These are phyloP conservation scores for Ceratoteleas bidentatus DNA, from an alignment of 1,140 invertebrate genomes.

Conservation along the genomic window DNA sequence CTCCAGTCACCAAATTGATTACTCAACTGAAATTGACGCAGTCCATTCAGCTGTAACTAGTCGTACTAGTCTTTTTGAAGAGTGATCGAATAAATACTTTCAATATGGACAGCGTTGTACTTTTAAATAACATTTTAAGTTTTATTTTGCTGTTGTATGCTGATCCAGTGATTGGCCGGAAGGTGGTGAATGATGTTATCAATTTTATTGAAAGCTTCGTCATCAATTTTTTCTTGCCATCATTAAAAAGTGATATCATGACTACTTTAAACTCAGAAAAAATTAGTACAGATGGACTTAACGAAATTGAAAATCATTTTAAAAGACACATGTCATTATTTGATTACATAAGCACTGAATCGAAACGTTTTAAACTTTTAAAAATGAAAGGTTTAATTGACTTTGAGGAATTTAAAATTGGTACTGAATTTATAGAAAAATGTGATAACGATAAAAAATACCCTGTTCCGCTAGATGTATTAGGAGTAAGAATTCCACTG, in stretches of 20 bases:
- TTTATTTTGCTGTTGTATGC: not conserved
- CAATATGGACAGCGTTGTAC: not conserved
- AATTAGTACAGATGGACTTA: not conserved
- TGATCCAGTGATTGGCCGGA: not conserved
- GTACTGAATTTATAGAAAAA: constrained; percentile 8
- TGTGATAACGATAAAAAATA: constrained; percentile 4
- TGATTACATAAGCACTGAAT: not conserved
- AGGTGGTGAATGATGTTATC: not conserved
- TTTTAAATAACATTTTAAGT: not conserved
- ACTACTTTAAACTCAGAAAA: not conserved
- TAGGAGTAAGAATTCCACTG: constrained; percentile 35
- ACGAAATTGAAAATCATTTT: not conserved
- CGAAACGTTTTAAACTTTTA: not conserved
- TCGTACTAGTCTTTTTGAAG: too few species aligned
- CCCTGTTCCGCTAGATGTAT: constrained; percentile 12
- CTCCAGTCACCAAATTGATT: constrained; percentile 22
- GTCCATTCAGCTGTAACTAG: constrained; percentile 2
- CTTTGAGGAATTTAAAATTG: constrained; percentile 12
- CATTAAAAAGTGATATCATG: not conserved
- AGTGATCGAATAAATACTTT: not conserved
- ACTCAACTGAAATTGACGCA: too few species aligned
- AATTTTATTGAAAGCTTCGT: not conserved
- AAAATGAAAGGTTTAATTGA: not conserved
- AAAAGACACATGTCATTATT: not conserved
- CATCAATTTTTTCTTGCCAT: not conserved